A percentile compares a stretch with the other conserved stretches of the same genome.
These are phyloP conservation scores for Stegodyphus dumicola DNA, from an alignment of 1,140 invertebrate genomes.

Conservation along the genomic window DNA sequence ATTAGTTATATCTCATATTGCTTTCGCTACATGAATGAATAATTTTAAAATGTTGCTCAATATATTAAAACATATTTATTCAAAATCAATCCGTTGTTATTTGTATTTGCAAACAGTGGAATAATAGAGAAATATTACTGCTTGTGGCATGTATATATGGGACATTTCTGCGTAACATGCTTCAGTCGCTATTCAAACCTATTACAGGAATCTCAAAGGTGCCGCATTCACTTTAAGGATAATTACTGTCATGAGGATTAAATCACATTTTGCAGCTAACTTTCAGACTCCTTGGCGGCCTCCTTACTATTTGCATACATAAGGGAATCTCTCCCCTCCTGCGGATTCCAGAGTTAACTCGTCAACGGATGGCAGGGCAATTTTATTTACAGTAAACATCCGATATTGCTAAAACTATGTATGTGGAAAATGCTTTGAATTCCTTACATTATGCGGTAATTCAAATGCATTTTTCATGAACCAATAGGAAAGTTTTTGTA, in stretches of 20 bases:
- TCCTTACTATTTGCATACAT: slow-evolving; percentile 30
- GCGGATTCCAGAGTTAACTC: neutral
- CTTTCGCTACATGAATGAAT: no score
- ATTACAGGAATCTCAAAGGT: slow-evolving; percentile 56
- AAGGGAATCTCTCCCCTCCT: neutral
- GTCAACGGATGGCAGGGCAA: neutral
- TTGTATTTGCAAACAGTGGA: no score
- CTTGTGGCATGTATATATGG: neutral
- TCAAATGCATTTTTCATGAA: no score
- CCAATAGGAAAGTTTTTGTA: no score
- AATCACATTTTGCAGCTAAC: slow-evolving; percentile 57
- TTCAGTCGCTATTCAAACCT: slow-evolving; percentile 45
- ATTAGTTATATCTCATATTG: no score
- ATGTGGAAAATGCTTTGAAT: no score
- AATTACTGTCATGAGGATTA: slow-evolving; percentile 60
- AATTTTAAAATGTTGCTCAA: no score
- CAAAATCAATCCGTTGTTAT: no score
- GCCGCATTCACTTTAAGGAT: slow-evolving; percentile 57
- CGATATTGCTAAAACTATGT: neutral
- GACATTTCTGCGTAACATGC: slow-evolving; percentile 11
- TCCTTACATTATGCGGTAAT: no score
- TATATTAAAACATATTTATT: no score
- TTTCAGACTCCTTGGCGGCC: slow-evolving; percentile 43
- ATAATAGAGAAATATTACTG: no score
- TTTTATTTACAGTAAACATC: neutral